Conservation (phyloP, 2,113 vertebrate species). For the Poeciliopsis occidentalis region DNA sequence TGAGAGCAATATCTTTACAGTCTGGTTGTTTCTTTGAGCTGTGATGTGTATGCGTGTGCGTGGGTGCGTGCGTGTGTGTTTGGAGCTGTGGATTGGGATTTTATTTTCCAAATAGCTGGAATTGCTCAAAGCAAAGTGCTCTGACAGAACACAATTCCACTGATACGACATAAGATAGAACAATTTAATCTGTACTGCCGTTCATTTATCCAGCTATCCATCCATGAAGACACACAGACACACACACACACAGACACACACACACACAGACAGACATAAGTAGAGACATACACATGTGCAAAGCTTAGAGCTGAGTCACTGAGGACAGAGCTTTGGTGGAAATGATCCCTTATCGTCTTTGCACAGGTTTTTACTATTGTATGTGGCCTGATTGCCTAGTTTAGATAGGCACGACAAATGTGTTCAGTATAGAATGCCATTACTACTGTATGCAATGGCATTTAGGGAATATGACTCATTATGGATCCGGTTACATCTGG, state of each 20-base stretch:
- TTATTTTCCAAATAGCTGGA: constrained; percentile 29
- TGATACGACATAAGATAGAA: constrained; percentile 36
- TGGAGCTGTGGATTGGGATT: constrained; percentile 20
- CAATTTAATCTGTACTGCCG: constrained; percentile 43
- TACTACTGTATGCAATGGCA: constrained; percentile 42
- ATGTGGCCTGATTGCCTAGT: constrained; percentile 55
- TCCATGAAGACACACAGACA: constrained; percentile 24
- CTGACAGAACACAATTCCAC: constrained; percentile 33
- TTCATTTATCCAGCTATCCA: constrained; percentile 39
- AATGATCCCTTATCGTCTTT: constrained; percentile 62
- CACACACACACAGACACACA: constrained; percentile 5
- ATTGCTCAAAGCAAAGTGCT: constrained; percentile 30
- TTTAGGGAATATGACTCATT: constrained; percentile 26
- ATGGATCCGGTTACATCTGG: constrained; percentile 46
- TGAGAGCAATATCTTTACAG: constrained; percentile 26
- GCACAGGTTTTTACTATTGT: constrained; percentile 54
- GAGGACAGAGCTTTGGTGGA: constrained; percentile 42
- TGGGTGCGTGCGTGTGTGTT: neutral
- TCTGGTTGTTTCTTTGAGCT: neutral
- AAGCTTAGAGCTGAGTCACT: constrained; percentile 52
- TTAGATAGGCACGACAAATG: constrained; percentile 55
- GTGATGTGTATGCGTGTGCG: too few relatives aligned
- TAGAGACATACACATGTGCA: constrained; percentile 4
- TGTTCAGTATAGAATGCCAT: constrained; percentile 27
- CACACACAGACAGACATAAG: neutral